Base-by-base conservation (phyloP, 2,113 vertebrate species). In the Mobula hypostoma region DNA sequence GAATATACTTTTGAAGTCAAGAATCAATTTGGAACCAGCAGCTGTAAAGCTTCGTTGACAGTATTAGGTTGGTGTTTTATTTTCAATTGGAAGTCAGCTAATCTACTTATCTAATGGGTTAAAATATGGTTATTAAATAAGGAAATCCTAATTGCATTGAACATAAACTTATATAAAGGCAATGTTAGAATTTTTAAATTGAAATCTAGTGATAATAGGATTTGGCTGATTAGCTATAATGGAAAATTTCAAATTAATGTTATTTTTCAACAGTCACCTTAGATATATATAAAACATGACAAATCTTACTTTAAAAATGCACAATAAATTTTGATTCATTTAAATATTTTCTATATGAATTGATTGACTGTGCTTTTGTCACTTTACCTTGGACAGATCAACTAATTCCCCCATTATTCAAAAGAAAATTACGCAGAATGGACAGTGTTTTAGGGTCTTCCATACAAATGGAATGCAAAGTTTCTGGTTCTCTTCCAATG, bases 401-500 rank as follows among this genome's bases (percentile, higher is more conserved):
- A 98, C 95, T 98, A 94, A 98, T 99, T 95, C 96, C 98, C 80
- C 99, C 99, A 66, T 97, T 97, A 63, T 99, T 99, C 97, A 98
- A 96, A 94, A 99, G 98, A 97, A 98, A 98, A n/a, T 96, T 99
- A 94, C 95, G 95, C 90, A 98, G 99, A 95, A 98, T 98, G 98
- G 97, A 98, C 94, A 97, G 98, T 77, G 82, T 99, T 95, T 83
- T 98, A 94, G 98, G 98, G 94, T 98, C 98, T 94, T 98, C 98
- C 96, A 96, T 99, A 94, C 97, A 97, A 94, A 98, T 99, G 95
- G 98, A 97, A 92, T 99, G 98, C 95, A 99, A 98, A 96, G 97
- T 98, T 95, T 98, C 98, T 94, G 99, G 99, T 48, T 99, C 99
- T 68, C 97, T 98, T 32, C 99, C 98, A 9, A 98, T 99, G 95